Conservation (phyloP, 1,140 invertebrate species). For the Penaeus vannamei region DNA sequence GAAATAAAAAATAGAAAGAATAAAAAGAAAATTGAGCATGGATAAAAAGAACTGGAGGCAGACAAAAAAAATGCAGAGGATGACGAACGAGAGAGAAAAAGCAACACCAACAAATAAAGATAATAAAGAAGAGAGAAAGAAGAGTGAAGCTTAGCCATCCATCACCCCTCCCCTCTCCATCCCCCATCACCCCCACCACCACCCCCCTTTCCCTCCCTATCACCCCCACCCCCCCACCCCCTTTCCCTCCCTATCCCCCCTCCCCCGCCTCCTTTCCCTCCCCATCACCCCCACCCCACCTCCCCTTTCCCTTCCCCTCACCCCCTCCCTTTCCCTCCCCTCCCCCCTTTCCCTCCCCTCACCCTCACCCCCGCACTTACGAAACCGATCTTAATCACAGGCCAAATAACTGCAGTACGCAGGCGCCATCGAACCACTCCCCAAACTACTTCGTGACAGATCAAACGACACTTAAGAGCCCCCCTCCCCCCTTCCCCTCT, state of each 20-base stretch:
- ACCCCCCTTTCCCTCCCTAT: too few relatives aligned
- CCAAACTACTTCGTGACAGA: too few relatives aligned
- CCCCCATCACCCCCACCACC: not conserved
- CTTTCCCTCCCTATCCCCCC: not conserved
- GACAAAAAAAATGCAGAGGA: not conserved
- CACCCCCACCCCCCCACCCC: not conserved
- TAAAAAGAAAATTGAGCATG: too few relatives aligned
- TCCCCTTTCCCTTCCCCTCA: not conserved
- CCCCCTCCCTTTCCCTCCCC: conserved; percentile 19
- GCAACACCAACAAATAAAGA: not conserved
- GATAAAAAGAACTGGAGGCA: not conserved
- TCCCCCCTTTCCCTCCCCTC: conserved; percentile 4
- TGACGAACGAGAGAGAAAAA: not conserved
- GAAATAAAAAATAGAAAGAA: too few relatives aligned
- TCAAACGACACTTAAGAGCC: too few relatives aligned
- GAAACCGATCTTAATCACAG: too few relatives aligned
- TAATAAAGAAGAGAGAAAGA: conserved; percentile 13
- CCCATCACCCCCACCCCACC: not conserved
- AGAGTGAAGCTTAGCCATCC: not conserved
- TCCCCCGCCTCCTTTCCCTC: not conserved
- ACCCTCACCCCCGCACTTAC: too few relatives aligned
- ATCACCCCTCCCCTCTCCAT: not conserved
- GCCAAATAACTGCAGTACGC: too few relatives aligned
- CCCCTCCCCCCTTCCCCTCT: too few relatives aligned
- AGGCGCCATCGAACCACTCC: too few relatives aligned